Evolutionary conservation across 2,113 vertebrate species (phyloP), one percentile per base, ranked within the genome.

Genomic region (Amphiprion percula): DNA sequence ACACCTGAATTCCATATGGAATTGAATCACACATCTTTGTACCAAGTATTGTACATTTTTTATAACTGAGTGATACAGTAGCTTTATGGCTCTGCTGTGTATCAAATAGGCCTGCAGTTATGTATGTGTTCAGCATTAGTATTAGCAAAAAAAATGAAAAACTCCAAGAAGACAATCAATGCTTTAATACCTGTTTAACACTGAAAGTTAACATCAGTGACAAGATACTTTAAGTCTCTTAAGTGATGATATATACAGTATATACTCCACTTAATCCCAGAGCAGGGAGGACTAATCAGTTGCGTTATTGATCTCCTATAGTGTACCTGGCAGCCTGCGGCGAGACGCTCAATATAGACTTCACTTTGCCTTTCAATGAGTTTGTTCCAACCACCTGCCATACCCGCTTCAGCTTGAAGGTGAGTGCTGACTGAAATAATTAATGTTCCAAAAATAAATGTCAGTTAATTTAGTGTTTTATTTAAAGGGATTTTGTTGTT

Each of bases 241-340:
- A 80, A 55, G 33, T 66, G 59, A 44, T 79, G 66, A 79, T 71
- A 17, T 8, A 21, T 54, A 68, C 33, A 53, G 21, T 67, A 30
- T 65, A 60, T 53, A 16, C 46, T 30, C 21, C 12, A 4, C 60
- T 67, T 28, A 78, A 67, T 87, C 37, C 77, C 21, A 21, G 6
- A 37, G 26, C 39, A 56, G 37, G 5, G 9, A 19, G 24, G 68
- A 74, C 68, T 88, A 75, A 91, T 85, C 69, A 53, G 46, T 66
- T 60, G 17, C 66, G 0, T 74, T 87, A 79, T 81, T 58, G 59
- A 90, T 91, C 58, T 85, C 72, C 69, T 61, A 24, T 87, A 99
- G 98, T 99, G 79, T 99, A 99, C 94, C 94, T 99, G 58, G 98
- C 97, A 90, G 98, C 98, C 79, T 99, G 98, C 79, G 98, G 98